Base-by-base conservation (phyloP, 2,888 invertebrate genomes). In the Mythimna lalbum region DNA sequence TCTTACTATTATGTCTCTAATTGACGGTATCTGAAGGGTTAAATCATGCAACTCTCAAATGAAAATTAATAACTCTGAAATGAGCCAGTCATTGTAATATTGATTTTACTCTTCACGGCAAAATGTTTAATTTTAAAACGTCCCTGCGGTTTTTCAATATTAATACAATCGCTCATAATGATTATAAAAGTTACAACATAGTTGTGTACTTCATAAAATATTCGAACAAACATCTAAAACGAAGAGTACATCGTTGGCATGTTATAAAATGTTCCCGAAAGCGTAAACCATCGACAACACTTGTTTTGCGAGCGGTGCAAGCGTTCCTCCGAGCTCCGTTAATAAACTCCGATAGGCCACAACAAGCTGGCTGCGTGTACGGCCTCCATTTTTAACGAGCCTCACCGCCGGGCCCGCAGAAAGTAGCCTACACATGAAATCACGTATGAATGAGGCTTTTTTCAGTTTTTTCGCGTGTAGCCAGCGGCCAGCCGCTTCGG, bases 341-440 rank as follows among this genome's bases (percentile, higher is more conserved):
- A 95, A 95, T 95, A 94, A 95, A 95, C 95, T 93, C 92, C 84
- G 90, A 91, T 91, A 89, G 92, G 90, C 95, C 94, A 89, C 95
- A 95, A 95, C 95, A 94, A 94, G 94, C 95, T 87, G 88, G 89
- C 85, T 87, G 88, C 92, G 89, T 93, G 94, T 94, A 90, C 87
- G 85, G 87, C 92, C 90, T 95, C 93, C 95, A 96, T 96, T 95
- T 95, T 95, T 95, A 95, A 96, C 95, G 94, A 95, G 93, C 89
- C 90, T 87, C 93, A 90, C 93, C 95, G 89, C 93, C 90, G 89
- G 89, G 91, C 94, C 95, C 94, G 90, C 94, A 93, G 93, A 94
- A 95, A 95, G 95, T 94, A 95, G 93, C 95, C 94, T 94, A 94
- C 94, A 94, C 95, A 94, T 93, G 93, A 94, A 96, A 96, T 96